Conservation (phyloP, 2,797 vertebrate species). For the Fundulus diaphanus region DNA sequence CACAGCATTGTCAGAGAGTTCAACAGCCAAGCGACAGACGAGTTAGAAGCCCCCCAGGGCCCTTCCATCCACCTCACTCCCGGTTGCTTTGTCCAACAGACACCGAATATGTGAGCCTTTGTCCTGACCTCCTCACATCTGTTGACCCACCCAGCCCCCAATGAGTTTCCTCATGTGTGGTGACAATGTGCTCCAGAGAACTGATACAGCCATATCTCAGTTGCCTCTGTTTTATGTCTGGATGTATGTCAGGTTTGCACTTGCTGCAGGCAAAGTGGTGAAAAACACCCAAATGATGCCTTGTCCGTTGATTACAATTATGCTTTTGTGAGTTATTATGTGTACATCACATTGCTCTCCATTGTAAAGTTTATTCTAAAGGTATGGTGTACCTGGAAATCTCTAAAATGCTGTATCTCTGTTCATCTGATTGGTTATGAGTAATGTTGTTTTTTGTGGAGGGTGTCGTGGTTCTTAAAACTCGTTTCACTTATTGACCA, state of each 20-base stretch:
- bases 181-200: slow-evolving; percentile 76
- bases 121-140: slow-evolving; percentile 82
- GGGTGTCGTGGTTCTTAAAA: slow-evolving; percentile 72
- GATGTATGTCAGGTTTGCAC: slow-evolving; percentile 59
- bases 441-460: slow-evolving; percentile 64
- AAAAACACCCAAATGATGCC: slow-evolving; percentile 31
- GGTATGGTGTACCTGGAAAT: slow-evolving; percentile 53
- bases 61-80: slow-evolving; percentile 74
- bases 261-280: slow-evolving; percentile 35
- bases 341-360: slow-evolving; percentile 22
- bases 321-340: slow-evolving; percentile 31
- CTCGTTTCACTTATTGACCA: slow-evolving; percentile 61
- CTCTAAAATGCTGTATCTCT: slow-evolving; percentile 65
- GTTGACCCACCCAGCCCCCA: slow-evolving; percentile 81
- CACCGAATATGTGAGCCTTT: slow-evolving; percentile 86
- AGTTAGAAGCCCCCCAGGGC: slow-evolving; percentile 79
- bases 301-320: slow-evolving; percentile 40
- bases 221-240: slow-evolving; percentile 66
- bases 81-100: slow-evolving; percentile 82
- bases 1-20: slow-evolving; percentile 80
- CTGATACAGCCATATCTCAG: slow-evolving; percentile 71
- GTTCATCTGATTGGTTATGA: slow-evolving; percentile 56
- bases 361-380: slow-evolving; percentile 20
- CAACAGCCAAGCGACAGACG: slow-evolving; percentile 81
- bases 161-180: slow-evolving; percentile 64